These are phyloP conservation scores for Camelus bactrianus DNA, from an alignment of 2,113 vertebrate species.

Conservation along the genomic window DNA sequence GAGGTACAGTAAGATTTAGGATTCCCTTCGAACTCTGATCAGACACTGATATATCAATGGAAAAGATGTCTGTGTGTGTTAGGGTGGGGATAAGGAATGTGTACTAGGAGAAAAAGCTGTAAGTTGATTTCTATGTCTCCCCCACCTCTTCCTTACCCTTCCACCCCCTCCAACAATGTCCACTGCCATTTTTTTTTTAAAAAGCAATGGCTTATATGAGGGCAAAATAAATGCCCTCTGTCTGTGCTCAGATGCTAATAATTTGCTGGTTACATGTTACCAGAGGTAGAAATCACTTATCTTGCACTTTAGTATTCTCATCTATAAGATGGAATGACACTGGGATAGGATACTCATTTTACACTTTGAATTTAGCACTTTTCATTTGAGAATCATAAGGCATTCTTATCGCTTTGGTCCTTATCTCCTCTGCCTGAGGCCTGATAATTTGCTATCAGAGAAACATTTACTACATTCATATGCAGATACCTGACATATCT, in stretches of 20 bases:
- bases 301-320: constrained; percentile 23
- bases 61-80: background rate
- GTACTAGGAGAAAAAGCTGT: background rate
- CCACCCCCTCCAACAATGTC: background rate
- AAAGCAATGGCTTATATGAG: constrained; percentile 1
- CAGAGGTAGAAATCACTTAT: constrained; percentile 47
- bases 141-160: background rate
- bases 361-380: constrained; percentile 59
- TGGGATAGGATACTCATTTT: constrained; percentile 52
- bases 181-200: background rate
- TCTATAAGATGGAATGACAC: constrained; percentile 35
- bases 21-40: background rate
- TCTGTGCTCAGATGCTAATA: constrained; percentile 45
- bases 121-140: background rate
- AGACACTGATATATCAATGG: background rate
- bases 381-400: constrained; percentile 62
- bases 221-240: background rate
- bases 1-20: background rate
- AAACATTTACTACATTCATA: constrained; percentile 54
- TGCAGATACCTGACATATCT: constrained; percentile 39
- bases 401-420: constrained; percentile 58
- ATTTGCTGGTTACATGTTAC: constrained; percentile 37
- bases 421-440: constrained; percentile 49
- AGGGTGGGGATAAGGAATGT: background rate
- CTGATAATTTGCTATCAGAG: constrained; percentile 55